Conservation (phyloP, 2,113 vertebrate genomes). For the Periophthalmodon schlosseri region DNA sequence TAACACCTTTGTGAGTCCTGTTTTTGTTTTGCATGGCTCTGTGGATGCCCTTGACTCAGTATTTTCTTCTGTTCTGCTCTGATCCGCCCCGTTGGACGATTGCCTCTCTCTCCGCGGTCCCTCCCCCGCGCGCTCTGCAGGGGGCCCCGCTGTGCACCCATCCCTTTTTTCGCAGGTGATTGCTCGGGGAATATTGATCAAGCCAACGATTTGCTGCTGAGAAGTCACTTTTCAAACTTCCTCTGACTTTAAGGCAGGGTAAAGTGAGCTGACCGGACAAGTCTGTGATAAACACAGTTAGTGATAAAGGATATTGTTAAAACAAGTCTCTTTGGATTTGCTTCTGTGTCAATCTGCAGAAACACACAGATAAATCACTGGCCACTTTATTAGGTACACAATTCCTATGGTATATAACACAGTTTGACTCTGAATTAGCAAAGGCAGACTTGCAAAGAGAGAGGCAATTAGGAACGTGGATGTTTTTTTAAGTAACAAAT, state of each 20-base stretch:
- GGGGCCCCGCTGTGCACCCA: conserved; percentile 70
- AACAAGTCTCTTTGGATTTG: conserved; percentile 21
- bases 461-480: too few relatives aligned
- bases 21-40: conserved; percentile 17
- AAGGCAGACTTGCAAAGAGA: not conserved
- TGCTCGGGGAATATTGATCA: conserved; percentile 80
- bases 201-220: conserved; percentile 66
- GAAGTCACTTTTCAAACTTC: conserved; percentile 73
- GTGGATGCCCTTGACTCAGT: conserved; percentile 47
- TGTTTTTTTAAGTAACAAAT: too few relatives aligned
- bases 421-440: not conserved
- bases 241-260: conserved; percentile 65
- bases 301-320: conserved; percentile 26
- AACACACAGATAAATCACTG: not conserved
- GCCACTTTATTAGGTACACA: not conserved
- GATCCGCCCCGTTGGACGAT: conserved; percentile 56
- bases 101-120: conserved; percentile 38
- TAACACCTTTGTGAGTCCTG: not conserved
- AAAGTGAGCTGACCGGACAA: conserved; percentile 38
- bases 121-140: conserved; percentile 48
- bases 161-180: conserved; percentile 74
- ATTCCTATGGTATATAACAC: not conserved
- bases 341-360: conserved; percentile 29
- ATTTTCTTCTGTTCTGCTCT: conserved; percentile 50
- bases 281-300: conserved; percentile 49